These are phyloP conservation scores for Sula dactylatra DNA, from an alignment of 2,113 vertebrate species.

Conservation along the genomic window DNA sequence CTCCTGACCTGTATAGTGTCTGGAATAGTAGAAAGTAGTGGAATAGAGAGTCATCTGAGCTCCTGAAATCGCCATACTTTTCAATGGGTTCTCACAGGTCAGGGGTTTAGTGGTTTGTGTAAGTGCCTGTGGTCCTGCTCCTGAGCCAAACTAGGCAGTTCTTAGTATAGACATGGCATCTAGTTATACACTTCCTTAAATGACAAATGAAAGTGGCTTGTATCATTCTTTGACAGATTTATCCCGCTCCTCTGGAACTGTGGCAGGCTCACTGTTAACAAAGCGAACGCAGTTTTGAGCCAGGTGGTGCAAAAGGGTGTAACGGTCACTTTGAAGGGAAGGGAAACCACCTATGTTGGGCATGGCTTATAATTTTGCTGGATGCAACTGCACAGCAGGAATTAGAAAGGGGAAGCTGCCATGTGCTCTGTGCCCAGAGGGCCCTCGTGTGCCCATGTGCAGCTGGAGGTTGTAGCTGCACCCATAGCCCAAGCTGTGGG, in stretches of 20 bases:
- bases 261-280: neutral
- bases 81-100: neutral
- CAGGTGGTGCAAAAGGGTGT: neutral
- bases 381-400: neutral
- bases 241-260: neutral
- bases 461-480: neutral
- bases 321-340: neutral
- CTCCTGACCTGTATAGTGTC: neutral
- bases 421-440: neutral
- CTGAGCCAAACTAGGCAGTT: slow-evolving; percentile 16
- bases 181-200: slow-evolving; percentile 6
- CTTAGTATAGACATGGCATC: neutral
- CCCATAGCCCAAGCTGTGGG: accelerated
- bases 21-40: neutral
- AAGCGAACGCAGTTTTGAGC: neutral
- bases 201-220: neutral
- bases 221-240: neutral
- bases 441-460: neutral
- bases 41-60: neutral
- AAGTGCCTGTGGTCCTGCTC: slow-evolving; percentile 7
- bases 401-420: neutral
- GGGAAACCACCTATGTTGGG: neutral
- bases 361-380: neutral
- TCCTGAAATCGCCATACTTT: neutral
- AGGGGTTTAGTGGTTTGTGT: slow-evolving; percentile 22